Evolutionary conservation across 2,113 vertebrate genomes (phyloP).

Genomic region (Rhizomys pruinosus): DNA sequence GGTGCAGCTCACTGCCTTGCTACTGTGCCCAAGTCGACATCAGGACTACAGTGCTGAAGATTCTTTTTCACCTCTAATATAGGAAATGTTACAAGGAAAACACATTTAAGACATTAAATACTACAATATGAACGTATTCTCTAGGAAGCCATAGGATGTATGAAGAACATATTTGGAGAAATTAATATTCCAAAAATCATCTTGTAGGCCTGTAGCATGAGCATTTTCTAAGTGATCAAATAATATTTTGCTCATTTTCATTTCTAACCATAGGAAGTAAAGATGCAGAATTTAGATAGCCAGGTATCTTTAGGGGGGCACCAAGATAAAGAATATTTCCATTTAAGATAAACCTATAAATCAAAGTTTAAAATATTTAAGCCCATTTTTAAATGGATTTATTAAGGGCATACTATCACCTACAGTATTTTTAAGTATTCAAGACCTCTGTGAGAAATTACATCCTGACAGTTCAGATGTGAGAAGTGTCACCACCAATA

Average conservation of each 20-base stretch:
- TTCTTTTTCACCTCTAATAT: conserved; percentile 29
- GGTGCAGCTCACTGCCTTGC: neutral
- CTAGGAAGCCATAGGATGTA: conserved; percentile 40
- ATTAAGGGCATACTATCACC: conserved; percentile 60
- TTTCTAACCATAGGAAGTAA: conserved; percentile 21
- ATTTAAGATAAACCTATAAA: conserved; percentile 41
- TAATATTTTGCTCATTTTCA: conserved; percentile 13
- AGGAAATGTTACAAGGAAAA: conserved; percentile 34
- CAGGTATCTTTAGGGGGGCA: conserved; percentile 40
- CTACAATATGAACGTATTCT: conserved; percentile 22
- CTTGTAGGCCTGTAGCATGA: conserved; percentile 40
- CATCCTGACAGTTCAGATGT: conserved; percentile 48
- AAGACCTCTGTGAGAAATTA: conserved; percentile 54
- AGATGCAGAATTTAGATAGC: conserved; percentile 27
- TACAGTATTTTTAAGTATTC: conserved; percentile 69
- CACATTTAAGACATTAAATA: conserved; percentile 40
- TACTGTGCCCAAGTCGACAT: neutral
- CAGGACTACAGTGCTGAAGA: neutral
- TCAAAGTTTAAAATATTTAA: neutral
- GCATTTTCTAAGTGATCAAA: conserved; percentile 53
- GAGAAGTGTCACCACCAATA: conserved; percentile 59
- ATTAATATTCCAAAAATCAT: conserved; percentile 50
- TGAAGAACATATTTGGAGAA: conserved; percentile 49
- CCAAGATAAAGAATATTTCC: conserved; percentile 50
- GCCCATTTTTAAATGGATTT: conserved; percentile 53